Evolutionary conservation across 2,113 vertebrate species (phyloP).

Genomic region (Callopanchax toddi): DNA sequence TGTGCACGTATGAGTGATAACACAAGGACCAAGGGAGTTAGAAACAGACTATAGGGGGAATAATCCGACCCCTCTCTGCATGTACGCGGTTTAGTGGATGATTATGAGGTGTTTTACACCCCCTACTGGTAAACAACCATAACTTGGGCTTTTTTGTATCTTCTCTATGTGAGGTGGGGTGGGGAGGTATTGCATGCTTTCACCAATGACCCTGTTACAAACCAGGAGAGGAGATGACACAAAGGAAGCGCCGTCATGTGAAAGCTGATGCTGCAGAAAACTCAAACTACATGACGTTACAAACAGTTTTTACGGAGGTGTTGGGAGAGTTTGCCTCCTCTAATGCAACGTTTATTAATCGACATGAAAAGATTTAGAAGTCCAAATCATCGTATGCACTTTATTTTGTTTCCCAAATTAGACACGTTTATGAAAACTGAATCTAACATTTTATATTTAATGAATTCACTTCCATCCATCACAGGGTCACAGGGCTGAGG

Average conservation of each 20-base stretch:
- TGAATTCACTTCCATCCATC: conserved; percentile 5
- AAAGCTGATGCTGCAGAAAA: conserved; percentile 33
- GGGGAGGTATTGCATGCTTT: conserved; percentile 40
- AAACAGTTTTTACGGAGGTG: conserved; percentile 16
- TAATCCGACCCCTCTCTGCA: conserved; percentile 10
- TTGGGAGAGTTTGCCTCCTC: conserved; percentile 28
- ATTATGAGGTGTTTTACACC: neutral
- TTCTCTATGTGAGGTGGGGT: too few species aligned
- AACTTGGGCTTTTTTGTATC: too few species aligned
- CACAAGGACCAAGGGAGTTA: too few species aligned
- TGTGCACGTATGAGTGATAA: neutral
- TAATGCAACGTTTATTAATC: conserved; percentile 12
- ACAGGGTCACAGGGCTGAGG: too few species aligned
- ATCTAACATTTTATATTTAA: neutral
- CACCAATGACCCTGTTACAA: conserved; percentile 48
- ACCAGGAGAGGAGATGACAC: conserved; percentile 46
- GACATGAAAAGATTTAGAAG: neutral
- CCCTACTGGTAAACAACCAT: too few species aligned
- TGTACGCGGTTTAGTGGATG: conserved; percentile 7
- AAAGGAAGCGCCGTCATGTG: conserved; percentile 23
- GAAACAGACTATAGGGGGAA: conserved; percentile 12
- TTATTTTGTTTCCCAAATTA: conserved; percentile 1
- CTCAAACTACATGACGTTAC: conserved; percentile 8
- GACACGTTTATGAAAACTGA: neutral
- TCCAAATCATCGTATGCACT: neutral